Evolutionary conservation across 2,888 invertebrate genomes (phyloP), one percentile per base, ranked within the genome.

Genomic region (Philereme transversata): DNA sequence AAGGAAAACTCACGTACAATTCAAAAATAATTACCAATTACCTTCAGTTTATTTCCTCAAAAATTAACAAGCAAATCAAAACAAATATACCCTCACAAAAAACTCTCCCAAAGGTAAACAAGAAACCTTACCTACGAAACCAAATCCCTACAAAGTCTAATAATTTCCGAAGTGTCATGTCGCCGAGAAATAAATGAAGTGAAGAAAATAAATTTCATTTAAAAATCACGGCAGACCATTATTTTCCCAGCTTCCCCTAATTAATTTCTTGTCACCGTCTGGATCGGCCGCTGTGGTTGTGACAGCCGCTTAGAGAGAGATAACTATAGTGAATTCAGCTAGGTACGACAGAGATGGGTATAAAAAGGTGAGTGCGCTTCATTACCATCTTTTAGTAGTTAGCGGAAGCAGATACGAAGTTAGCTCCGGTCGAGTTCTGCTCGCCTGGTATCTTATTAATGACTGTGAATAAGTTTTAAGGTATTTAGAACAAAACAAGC

Each of bases 221-320:
- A 91, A 91, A 91, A 91, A 91, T 90, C 90, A 89, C 88, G 88
- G 85, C 84, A 76, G 77, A 86, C 90, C 90, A 91, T 91, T 91
- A 90, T 91, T 90, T 88, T 87, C 85, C 84, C 77, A 79, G 85
- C 84, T 87, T 89, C 88, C 87, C 89, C 90, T 91, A 90, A 91
- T 91, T 91, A 91, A 91, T 91, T 91, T 90, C 90, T 86, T 90
- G 90, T 91, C 90, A 90, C 88, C 87, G 90, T 86, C 88, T 84
- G 84, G 82, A 87, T 86, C 84, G 87, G 83, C 85, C 83, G 87
- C 81, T 84, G 83, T 88, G 90, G 83, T 81, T 77, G 77, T 90
- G 90, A 90, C 90, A 90, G 88, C 81, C 78, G 73, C 76, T 74
- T 70, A 68, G 84, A 86, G 65, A 5, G 74, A 66, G 86, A 88